phyloP scores from a whole-genome alignment of 2,113 vertebrate genomes.

The Loxodonta africana region DNA sequence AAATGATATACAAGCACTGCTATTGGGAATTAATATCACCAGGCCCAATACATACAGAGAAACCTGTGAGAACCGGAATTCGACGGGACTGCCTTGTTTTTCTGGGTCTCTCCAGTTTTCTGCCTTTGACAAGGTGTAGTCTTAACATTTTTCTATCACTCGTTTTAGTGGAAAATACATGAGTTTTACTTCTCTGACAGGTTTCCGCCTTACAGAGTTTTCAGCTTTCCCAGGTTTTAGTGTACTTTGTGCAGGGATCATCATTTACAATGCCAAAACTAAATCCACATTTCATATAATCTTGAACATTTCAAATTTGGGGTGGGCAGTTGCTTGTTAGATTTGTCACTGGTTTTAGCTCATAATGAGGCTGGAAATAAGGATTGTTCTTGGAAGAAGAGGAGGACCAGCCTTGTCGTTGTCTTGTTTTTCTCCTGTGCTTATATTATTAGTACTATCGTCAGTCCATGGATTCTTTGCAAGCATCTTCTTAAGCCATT shows the following conservation, averaged over 20 bases:
- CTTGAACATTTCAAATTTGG: neutral
- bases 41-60: neutral
- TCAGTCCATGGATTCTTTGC: neutral
- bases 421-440: neutral
- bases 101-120: neutral
- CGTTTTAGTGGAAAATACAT: neutral
- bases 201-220: neutral
- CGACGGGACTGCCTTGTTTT: neutral
- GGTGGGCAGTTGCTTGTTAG: neutral
- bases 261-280: neutral
- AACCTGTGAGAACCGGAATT: too few species aligned
- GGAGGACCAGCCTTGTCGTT: too few species aligned
- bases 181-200: neutral
- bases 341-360: neutral
- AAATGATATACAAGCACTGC: neutral
- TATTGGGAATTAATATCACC: neutral
- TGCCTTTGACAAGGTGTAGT: neutral
- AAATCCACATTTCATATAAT: neutral
- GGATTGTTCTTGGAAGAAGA: neutral
- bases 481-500: neutral
- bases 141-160: neutral
- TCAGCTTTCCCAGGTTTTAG: neutral
- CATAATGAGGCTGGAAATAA: neutral
- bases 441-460: neutral
- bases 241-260: neutral